A percentile compares a stretch with the other conserved stretches of the same genome.
Conservation (phyloP, 2,797 vertebrate species). For the Lophius americanus region DNA sequence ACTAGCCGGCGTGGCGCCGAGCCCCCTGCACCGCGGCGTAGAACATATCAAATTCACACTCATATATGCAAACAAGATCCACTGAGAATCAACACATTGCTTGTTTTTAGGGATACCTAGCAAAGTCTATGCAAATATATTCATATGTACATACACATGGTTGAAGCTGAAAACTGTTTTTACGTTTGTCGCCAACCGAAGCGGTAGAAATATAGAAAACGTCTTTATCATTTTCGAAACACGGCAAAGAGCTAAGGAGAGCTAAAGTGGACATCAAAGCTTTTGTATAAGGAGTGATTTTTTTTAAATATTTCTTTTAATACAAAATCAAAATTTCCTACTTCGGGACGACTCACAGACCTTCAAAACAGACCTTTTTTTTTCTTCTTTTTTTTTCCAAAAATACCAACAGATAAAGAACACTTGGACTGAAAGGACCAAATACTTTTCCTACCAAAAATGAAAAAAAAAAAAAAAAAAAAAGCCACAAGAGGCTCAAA, state of each 20-base stretch:
- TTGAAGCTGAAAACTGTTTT: slow-evolving; percentile 76
- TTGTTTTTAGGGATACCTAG: slow-evolving; percentile 86
- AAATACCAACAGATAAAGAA: slow-evolving; percentile 78
- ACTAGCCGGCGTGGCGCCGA: slow-evolving; percentile 27
- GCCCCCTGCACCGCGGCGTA: slow-evolving; percentile 64
- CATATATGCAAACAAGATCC: slow-evolving; percentile 84
- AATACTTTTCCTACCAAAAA: slow-evolving; percentile 63
- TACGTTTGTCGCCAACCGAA: slow-evolving; percentile 73
- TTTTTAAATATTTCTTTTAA: slow-evolving; percentile 27
- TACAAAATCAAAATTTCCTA: slow-evolving; percentile 77
- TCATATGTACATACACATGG: slow-evolving; percentile 82
- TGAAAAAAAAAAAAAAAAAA: slow-evolving; percentile 1
- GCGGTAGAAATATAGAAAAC: slow-evolving; percentile 81
- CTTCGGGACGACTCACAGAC: slow-evolving; percentile 70
- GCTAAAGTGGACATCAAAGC: slow-evolving; percentile 79
- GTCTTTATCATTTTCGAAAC: slow-evolving; percentile 74
- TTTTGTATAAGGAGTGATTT: slow-evolving; percentile 77
- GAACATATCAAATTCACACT: slow-evolving; percentile 81
- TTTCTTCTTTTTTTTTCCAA: slow-evolving; percentile 2
- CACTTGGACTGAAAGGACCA: slow-evolving; percentile 72
- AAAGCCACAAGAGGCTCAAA: slow-evolving; percentile 56
- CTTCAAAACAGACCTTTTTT: slow-evolving; percentile 65
- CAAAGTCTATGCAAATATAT: slow-evolving; percentile 85
- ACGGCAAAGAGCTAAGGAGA: slow-evolving; percentile 73
- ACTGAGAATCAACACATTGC: slow-evolving; percentile 86